Evolutionary conservation across 1,140 invertebrate genomes (phyloP), one percentile per base, ranked within the genome.

Genomic region (Drosophila arawakana): DNA sequence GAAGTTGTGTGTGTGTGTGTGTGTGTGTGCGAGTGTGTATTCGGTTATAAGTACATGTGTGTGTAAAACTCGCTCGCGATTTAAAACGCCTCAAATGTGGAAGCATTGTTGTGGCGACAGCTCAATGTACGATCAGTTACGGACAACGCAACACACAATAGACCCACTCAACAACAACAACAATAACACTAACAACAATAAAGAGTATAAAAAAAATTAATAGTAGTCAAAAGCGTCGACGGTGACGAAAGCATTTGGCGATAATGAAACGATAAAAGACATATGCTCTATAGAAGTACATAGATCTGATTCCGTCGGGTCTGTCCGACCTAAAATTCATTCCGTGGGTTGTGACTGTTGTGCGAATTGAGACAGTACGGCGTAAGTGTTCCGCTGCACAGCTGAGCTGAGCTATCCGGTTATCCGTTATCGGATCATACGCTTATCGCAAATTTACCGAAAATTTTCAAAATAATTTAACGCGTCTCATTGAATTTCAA

Each of bases 241-340:
- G 76, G 76, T 76, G 83, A 86, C 83, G 83, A 86, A 88, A 88
- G 83, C 83, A 67, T 88, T 88, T 74, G 46, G 79, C 80, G 82
- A 88, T 86, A 86, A 86, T 86, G 82, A 61, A 88, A 86, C 80
- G 82, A 86, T 86, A 86, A 86, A 86, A 86, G 83, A 81, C 68
- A 68, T 78, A 73, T 74, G 57, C 57, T 49, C 66, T 58, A 55
- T 63, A 68, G 11, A 13, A 49, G 21, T 25, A 21, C 18, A n/a
- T 52, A 9, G 13, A 57, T 47, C 11, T 65, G 25, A 15, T 43
- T 52, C n/a, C 3, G 39, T 21, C 30, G 47, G 44, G 52, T 46
- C 55, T 59, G 34, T 67, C 41, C 7, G 62, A 7, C 34, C 37
- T 43, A 39, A 13, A 54, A 44, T 59, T 30, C 54, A 44, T 18